A percentile compares a stretch with the other conserved stretches of the same genome.
Evolutionary conservation across 1,140 invertebrate genomes (phyloP).

Genomic region (Cydia pomonella): DNA sequence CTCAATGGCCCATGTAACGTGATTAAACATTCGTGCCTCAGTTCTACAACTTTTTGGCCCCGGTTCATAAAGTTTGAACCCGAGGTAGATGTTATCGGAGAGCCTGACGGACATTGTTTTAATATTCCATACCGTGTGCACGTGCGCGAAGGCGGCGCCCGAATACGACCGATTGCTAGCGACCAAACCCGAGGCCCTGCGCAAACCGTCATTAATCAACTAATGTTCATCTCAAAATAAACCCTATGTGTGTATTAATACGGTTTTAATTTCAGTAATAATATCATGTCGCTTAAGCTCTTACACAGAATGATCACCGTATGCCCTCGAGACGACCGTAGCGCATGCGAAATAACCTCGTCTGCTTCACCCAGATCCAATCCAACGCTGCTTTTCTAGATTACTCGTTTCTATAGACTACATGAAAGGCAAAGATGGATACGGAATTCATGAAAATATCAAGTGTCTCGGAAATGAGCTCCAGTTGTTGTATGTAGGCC

Average conservation of each 20-base stretch:
- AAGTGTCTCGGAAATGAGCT: conserved; percentile 36
- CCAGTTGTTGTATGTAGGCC: conserved; percentile 47
- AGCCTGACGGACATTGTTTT: conserved; percentile 28
- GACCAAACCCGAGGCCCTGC: conserved; percentile 34
- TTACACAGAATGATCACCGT: conserved; percentile 13
- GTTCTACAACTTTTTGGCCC: conserved; percentile 23
- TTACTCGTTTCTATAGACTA: not conserved
- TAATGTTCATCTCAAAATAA: not conserved
- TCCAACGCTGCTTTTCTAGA: conserved; percentile 37
- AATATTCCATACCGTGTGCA: conserved; percentile 43
- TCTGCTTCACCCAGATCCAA: conserved; percentile 34
- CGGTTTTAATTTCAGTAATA: not conserved
- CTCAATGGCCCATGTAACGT: conserved; percentile 24
- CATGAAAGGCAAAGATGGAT: conserved; percentile 32
- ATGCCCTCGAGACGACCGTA: conserved; percentile 47
- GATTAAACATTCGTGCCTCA: conserved; percentile 29
- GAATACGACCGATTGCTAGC: conserved; percentile 49
- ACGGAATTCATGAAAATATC: conserved; percentile 19
- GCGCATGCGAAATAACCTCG: conserved; percentile 51
- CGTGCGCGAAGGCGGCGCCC: conserved; percentile 52
- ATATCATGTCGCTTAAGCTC: not conserved
- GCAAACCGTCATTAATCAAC: conserved; percentile 29
- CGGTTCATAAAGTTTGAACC: conserved; percentile 24
- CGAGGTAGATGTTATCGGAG: conserved; percentile 22
- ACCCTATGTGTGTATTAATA: not conserved